phyloP scores from a whole-genome alignment of 1,140 invertebrate genomes.

The Cyclargus thomasi region DNA sequence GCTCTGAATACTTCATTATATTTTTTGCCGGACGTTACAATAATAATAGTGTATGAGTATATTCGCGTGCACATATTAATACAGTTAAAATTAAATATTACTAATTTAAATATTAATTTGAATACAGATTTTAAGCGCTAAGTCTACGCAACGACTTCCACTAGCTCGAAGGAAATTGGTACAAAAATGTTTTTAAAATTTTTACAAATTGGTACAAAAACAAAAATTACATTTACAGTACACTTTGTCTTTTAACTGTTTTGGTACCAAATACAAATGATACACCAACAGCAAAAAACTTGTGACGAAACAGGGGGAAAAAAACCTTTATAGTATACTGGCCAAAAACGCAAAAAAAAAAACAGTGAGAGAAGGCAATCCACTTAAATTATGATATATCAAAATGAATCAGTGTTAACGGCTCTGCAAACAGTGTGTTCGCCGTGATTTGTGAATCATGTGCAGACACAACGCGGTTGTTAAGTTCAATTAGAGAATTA shows the following conservation, averaged over 20 bases:
- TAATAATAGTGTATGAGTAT: not conserved
- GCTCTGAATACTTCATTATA: not conserved
- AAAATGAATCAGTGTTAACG: slow-evolving; percentile 37
- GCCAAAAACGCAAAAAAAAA: not conserved
- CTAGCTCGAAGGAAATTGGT: too few species aligned
- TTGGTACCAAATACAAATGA: too few species aligned
- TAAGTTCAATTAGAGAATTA: not conserved
- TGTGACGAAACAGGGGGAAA: too few species aligned
- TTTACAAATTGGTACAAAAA: too few species aligned
- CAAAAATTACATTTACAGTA: too few species aligned
- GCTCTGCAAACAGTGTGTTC: slow-evolving; percentile 41
- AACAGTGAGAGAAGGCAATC: slow-evolving; percentile 1
- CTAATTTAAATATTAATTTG: too few species aligned
- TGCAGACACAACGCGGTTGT: slow-evolving; percentile 46
- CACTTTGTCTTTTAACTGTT: too few species aligned
- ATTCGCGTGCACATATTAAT: not conserved
- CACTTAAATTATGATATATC: slow-evolving; percentile 25
- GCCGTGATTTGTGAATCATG: slow-evolving; percentile 51
- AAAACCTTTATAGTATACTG: not conserved
- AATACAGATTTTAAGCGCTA: too few species aligned
- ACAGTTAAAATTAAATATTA: too few species aligned
- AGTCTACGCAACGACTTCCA: too few species aligned
- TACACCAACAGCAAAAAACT: not conserved
- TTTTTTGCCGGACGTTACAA: not conserved
- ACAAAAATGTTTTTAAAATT: too few species aligned